Percentiles rank a stretch among this genome's conserved stretches.
phyloP scores from a whole-genome alignment of 2,797 vertebrate species.

The Clarias platycephalus region DNA sequence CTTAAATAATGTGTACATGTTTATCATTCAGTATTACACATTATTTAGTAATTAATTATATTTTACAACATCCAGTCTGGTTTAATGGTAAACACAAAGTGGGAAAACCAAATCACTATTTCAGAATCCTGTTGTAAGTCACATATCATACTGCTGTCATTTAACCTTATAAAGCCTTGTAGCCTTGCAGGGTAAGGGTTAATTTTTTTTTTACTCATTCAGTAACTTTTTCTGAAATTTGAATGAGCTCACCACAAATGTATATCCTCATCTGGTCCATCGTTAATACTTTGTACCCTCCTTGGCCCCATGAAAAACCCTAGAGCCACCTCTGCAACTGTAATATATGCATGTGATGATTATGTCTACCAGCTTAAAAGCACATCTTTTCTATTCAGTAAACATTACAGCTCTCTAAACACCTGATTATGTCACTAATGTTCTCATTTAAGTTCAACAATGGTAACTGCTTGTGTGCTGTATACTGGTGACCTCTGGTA shows the following conservation, averaged over 20 bases:
- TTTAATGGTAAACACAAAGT: background rate
- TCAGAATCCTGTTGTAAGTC: background rate
- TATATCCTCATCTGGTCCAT: background rate
- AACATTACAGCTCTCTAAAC: background rate
- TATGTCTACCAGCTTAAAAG: background rate
- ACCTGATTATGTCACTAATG: background rate
- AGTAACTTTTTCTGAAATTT: background rate
- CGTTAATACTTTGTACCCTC: background rate
- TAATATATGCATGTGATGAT: conserved; percentile 60
- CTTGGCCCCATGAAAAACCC: background rate
- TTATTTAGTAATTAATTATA: background rate
- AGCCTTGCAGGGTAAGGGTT: background rate
- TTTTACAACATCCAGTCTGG: background rate
- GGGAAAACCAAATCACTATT: background rate
- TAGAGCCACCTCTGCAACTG: background rate
- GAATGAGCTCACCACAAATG: background rate
- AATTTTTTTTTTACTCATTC: background rate
- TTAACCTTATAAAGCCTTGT: background rate
- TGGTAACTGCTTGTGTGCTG: background rate
- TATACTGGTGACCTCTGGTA: conserved; percentile 4
- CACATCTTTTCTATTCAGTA: background rate
- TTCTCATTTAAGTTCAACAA: background rate
- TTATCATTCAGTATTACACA: background rate
- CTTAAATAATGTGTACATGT: background rate
- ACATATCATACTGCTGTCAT: background rate